These are phyloP conservation scores for Cladopsammia gracilis DNA, from an alignment of 64 coral and sea anemone genomes.

Conservation along the genomic window DNA sequence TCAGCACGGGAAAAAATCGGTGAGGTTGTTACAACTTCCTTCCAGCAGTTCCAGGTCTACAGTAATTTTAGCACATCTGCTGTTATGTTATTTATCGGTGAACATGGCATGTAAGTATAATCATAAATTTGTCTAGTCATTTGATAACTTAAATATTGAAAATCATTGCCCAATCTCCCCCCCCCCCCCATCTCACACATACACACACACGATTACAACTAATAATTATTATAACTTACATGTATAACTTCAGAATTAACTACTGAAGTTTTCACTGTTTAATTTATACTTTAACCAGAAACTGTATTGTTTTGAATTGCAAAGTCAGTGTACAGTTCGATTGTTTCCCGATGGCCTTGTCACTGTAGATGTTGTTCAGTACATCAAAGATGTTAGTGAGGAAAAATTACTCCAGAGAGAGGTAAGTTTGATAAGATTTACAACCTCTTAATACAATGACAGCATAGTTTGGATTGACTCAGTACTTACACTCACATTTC, in stretches of 20 bases:
- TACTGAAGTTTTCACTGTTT: no score
- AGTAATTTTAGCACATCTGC: constrained; percentile 11
- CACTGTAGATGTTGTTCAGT: constrained; percentile 57
- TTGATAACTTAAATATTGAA: background rate
- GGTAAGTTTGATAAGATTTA: background rate
- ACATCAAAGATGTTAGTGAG: background rate
- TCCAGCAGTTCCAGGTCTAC: background rate
- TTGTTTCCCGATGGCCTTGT: constrained; percentile 52
- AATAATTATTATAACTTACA: no score
- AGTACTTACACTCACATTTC: no score
- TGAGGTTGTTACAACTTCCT: constrained; percentile 26
- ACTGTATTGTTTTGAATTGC: background rate
- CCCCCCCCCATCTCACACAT: no score
- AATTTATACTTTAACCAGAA: no score
- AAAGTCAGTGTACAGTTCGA: constrained; percentile 60
- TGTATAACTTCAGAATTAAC: no score
- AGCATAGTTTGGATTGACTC: no score
- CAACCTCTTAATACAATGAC: no score
- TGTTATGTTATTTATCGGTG: constrained; percentile 8
- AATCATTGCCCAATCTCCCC: no score
- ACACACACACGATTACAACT: no score
- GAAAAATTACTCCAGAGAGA: background rate
- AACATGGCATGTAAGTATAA: constrained; percentile 14
- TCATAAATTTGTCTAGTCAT: no score
- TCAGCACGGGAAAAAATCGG: constrained; percentile 34